Percentiles rank a stretch among this genome's conserved stretches.
phyloP scores from a whole-genome alignment of 1,140 invertebrate genomes.

The Melitaea cinxia region DNA sequence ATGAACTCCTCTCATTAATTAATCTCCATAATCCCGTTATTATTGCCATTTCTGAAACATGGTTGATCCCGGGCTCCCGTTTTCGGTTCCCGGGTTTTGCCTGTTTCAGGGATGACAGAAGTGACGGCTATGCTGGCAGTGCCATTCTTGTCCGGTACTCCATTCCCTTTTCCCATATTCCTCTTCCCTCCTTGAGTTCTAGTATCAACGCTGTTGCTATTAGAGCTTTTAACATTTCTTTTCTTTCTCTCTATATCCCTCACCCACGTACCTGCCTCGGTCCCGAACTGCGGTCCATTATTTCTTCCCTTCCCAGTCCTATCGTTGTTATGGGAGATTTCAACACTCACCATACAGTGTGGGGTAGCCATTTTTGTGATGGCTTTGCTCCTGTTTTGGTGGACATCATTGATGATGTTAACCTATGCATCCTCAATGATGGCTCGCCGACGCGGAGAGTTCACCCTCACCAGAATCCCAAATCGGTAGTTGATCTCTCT shows the following conservation, averaged over 20 bases:
- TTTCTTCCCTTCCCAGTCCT: slow-evolving; percentile 15
- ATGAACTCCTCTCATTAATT: slow-evolving; percentile 16
- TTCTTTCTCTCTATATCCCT: slow-evolving; percentile 9
- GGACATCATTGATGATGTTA: slow-evolving; percentile 31
- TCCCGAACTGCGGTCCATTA: slow-evolving; percentile 5
- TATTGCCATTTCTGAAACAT: too few relatives aligned
- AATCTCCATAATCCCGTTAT: slow-evolving; percentile 5
- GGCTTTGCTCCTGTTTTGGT: background rate
- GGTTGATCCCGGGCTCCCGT: slow-evolving; percentile 20
- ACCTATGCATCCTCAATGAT: slow-evolving; percentile 41
- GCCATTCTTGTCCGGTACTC: background rate
- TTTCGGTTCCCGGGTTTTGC: slow-evolving; percentile 34
- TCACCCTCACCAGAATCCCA: too few relatives aligned
- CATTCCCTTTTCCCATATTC: background rate
- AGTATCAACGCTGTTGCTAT: slow-evolving; percentile 19
- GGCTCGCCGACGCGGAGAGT: too few relatives aligned
- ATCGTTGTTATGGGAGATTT: slow-evolving; percentile 20
- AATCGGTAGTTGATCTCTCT: background rate
- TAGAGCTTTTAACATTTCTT: slow-evolving; percentile 4
- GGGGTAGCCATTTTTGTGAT: slow-evolving; percentile 11
- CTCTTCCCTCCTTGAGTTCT: background rate
- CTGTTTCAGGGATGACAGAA: too few relatives aligned
- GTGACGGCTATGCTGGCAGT: slow-evolving; percentile 21
- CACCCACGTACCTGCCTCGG: slow-evolving; percentile 2
- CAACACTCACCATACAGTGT: slow-evolving; percentile 18